These are phyloP conservation scores for Melinopterus prodromus DNA, from an alignment of 2,888 invertebrate genomes.

Conservation along the genomic window DNA sequence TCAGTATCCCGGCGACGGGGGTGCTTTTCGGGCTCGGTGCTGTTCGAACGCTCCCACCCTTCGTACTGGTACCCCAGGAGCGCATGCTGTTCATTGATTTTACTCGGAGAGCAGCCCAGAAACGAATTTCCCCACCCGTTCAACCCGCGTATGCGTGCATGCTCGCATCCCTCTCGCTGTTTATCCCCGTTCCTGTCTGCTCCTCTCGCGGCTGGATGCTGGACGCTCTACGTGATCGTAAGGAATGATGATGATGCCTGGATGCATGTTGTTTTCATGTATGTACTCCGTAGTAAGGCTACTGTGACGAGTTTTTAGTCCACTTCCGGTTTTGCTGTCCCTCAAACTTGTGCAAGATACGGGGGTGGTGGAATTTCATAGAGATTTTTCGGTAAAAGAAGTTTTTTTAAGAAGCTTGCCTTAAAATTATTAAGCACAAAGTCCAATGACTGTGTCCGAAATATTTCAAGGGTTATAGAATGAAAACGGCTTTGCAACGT, in stretches of 20 bases:
- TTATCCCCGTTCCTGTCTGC: not conserved
- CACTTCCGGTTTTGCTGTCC: too few relatives aligned
- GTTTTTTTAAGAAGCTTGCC: too few relatives aligned
- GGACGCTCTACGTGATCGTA: not conserved
- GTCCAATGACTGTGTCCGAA: too few relatives aligned
- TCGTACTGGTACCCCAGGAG: not conserved
- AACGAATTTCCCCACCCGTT: not conserved
- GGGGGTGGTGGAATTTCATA: too few relatives aligned
- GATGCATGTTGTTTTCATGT: not conserved
- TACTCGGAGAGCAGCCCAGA: not conserved
- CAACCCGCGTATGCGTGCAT: not conserved
- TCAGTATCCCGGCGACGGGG: not conserved
- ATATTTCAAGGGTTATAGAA: too few relatives aligned
- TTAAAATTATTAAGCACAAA: too few relatives aligned
- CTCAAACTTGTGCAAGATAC: too few relatives aligned
- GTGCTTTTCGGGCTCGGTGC: not conserved
- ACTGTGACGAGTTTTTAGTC: too few relatives aligned
- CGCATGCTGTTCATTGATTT: constrained; percentile 4
- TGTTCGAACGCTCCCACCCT: not conserved
- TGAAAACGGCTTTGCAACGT: too few relatives aligned
- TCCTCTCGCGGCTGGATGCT: not conserved
- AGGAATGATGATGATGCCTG: not conserved
- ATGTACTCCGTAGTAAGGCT: not conserved
- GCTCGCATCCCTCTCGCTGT: not conserved
- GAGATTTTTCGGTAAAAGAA: too few relatives aligned